Percentiles rank a stretch among this genome's conserved stretches.
Conservation (phyloP, 2,113 vertebrate species). For the Alosa alosa region DNA sequence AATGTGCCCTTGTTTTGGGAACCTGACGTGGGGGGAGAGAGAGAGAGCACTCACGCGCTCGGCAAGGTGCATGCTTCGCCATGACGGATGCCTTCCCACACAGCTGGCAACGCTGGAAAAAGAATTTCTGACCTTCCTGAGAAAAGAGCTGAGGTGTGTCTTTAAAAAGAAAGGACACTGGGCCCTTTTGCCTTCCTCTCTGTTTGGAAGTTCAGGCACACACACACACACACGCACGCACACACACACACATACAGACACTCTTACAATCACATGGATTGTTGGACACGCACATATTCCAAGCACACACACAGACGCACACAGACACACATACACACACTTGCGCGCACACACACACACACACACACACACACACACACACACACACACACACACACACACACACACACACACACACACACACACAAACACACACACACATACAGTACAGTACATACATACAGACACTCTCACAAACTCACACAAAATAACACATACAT, state of each 20-base stretch:
- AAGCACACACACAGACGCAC: too few species aligned
- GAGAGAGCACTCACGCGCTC: neutral
- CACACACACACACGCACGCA: neutral
- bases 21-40: neutral
- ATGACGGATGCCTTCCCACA: slow-evolving; percentile 15
- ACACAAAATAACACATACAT: too few species aligned
- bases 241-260: neutral
- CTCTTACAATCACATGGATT: slow-evolving; percentile 14
- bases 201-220: neutral
- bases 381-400: too few species aligned
- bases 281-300: slow-evolving; percentile 41
- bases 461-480: too few species aligned
- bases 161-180: slow-evolving; percentile 6
- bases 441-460: too few species aligned
- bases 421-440: too few species aligned
- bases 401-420: too few species aligned
- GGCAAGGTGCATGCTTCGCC: neutral
- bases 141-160: slow-evolving; percentile 21
- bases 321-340: too few species aligned
- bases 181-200: neutral
- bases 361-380: neutral
- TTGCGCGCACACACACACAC: too few species aligned
- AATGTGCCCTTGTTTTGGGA: neutral
- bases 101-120: neutral
- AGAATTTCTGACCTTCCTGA: neutral